phyloP scores from a whole-genome alignment of 92 coral and sea anemone genomes.

The Bergia sp. region DNA sequence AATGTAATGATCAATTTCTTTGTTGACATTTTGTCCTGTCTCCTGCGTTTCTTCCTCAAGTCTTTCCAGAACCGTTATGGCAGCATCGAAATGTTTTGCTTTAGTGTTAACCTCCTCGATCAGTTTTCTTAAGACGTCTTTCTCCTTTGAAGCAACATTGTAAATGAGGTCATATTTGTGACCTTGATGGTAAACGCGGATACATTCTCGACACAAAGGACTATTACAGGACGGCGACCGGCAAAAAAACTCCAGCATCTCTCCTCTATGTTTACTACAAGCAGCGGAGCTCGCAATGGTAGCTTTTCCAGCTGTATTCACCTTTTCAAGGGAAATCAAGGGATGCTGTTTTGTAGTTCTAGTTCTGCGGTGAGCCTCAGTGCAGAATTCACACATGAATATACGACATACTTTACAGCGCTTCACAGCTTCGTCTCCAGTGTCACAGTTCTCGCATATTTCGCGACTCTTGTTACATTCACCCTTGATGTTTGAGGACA shows the following conservation, averaged over 20 bases:
- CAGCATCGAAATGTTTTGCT: not conserved
- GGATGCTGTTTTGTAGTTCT: constrained; percentile 37
- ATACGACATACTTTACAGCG: constrained; percentile 46
- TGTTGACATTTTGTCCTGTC: constrained; percentile 19
- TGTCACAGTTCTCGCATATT: constrained; percentile 50
- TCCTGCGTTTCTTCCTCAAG: constrained; percentile 10
- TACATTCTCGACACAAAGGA: constrained; percentile 72
- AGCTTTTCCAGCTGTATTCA: constrained; percentile 19
- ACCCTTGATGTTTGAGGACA: not conserved
- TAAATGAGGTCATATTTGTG: constrained; percentile 66
- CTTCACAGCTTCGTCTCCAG: constrained; percentile 17
- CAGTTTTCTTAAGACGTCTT: constrained; percentile 28
- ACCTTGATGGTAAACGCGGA: constrained; percentile 69
- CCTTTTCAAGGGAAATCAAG: constrained; percentile 8
- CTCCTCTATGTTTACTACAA: constrained; percentile 47
- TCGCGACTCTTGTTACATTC: not conserved
- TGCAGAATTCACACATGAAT: constrained; percentile 46
- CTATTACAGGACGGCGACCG: constrained; percentile 53
- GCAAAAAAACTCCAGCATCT: constrained; percentile 43
- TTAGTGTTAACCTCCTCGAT: constrained; percentile 40
- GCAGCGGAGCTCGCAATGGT: not conserved
- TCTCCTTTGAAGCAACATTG: constrained; percentile 59
- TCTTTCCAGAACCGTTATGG: constrained; percentile 37
- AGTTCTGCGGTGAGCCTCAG: constrained; percentile 39
- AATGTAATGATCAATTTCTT: constrained; percentile 46